These are phyloP conservation scores for Xenus cinereus DNA, from an alignment of 2,113 vertebrate species.

Conservation along the genomic window DNA sequence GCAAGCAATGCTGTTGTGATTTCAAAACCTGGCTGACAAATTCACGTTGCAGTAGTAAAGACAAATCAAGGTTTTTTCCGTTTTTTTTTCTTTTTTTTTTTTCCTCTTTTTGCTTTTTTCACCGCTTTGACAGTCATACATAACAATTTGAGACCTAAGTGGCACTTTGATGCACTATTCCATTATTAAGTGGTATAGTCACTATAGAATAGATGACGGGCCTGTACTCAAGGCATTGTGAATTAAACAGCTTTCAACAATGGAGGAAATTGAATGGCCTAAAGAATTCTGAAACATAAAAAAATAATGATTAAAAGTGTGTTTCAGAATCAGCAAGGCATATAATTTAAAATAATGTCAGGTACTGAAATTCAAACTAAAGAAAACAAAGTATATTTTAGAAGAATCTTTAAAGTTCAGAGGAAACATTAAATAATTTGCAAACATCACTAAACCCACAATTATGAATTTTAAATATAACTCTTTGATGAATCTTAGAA, in stretches of 20 bases:
- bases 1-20: slow-evolving; percentile 86
- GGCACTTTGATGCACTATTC: slow-evolving; percentile 83
- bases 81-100: neutral
- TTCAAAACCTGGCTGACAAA: slow-evolving; percentile 93
- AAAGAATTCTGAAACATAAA: slow-evolving; percentile 70
- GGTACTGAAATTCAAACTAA: slow-evolving; percentile 56
- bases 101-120: slow-evolving; percentile 66
- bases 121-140: slow-evolving; percentile 83
- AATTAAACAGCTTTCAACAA: slow-evolving; percentile 77
- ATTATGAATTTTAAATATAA: slow-evolving; percentile 54
- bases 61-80: slow-evolving; percentile 78
- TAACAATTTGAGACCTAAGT: slow-evolving; percentile 86
- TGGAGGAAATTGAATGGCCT: slow-evolving; percentile 48
- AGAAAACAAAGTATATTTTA: slow-evolving; percentile 68
- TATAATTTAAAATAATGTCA: slow-evolving; percentile 69
- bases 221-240: slow-evolving; percentile 69
- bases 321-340: slow-evolving; percentile 59
- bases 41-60: slow-evolving; percentile 83
- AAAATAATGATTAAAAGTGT: slow-evolving; percentile 75
- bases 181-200: slow-evolving; percentile 82
- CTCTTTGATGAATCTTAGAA: neutral
- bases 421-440: slow-evolving; percentile 57
- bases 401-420: slow-evolving; percentile 57
- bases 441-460: slow-evolving; percentile 53
- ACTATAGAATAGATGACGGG: slow-evolving; percentile 79